A percentile compares a stretch with the other conserved stretches of the same genome.
phyloP scores from a whole-genome alignment of 1,140 invertebrate species.

The Meloidogyne exigua region DNA sequence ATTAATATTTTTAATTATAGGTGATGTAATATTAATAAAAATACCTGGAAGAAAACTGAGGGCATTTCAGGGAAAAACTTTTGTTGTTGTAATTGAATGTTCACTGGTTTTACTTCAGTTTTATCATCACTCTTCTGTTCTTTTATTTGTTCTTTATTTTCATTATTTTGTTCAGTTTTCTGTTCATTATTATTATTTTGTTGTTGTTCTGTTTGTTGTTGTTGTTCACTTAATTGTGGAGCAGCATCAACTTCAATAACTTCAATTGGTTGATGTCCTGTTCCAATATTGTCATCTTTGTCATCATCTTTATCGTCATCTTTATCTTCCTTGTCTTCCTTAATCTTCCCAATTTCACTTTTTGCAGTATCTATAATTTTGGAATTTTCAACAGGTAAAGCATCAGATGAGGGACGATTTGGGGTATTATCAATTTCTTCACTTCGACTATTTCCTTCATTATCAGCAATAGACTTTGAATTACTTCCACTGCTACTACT shows the following conservation, averaged over 20 bases:
- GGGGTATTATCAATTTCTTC: neutral
- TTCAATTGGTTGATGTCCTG: slow-evolving; percentile 6
- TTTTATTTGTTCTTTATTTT: slow-evolving; percentile 1
- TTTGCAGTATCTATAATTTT: slow-evolving; percentile 9
- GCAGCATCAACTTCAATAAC: slow-evolving; percentile 26
- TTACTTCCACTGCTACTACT: neutral
- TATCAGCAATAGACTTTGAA: neutral
- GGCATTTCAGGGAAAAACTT: slow-evolving; percentile 27
- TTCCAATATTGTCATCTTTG: slow-evolving; percentile 8
- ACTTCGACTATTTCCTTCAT: neutral
- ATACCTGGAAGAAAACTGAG: slow-evolving; percentile 25
- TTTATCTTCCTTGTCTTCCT: neutral
- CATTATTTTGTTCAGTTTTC: slow-evolving; percentile 4
- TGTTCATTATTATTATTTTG: neutral
- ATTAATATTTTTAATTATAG: too few species aligned
- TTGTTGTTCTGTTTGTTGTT: neutral
- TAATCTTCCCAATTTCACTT: neutral
- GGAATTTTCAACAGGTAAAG: neutral
- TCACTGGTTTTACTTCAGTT: neutral
- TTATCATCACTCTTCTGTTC: neutral
- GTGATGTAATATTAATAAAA: neutral
- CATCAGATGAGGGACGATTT: neutral
- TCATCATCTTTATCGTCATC: slow-evolving; percentile 19
- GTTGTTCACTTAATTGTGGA: slow-evolving; percentile 15
- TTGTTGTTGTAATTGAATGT: slow-evolving; percentile 19